Conservation (phyloP, 2,797 vertebrate genomes). For the Peromyscus attwateri region DNA sequence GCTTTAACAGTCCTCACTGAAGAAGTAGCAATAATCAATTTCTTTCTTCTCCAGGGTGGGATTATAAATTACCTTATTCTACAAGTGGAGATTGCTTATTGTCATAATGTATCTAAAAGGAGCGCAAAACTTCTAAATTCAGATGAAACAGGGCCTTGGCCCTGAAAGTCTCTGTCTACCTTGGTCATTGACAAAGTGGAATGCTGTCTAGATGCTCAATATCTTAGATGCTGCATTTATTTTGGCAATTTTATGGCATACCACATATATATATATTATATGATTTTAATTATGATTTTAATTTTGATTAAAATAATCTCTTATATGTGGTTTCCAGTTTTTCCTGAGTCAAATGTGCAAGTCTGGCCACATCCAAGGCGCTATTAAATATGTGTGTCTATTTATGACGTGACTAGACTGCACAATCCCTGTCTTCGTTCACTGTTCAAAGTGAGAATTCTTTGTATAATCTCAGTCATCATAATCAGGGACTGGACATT, state of each 20-base stretch:
- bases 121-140: background rate
- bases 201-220: conserved; percentile 4
- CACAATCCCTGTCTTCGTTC: background rate
- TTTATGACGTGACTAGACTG: conserved; percentile 16
- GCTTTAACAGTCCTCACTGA: conserved; percentile 43
- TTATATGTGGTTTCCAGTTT: background rate
- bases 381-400: background rate
- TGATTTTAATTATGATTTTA: background rate
- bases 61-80: conserved; percentile 26
- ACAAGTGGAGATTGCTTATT: background rate
- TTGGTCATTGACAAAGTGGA: background rate
- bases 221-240: background rate
- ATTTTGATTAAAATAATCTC: background rate
- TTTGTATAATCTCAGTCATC: background rate
- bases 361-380: background rate
- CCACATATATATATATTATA: background rate
- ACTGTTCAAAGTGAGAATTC: background rate
- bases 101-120: background rate
- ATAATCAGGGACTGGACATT: background rate
- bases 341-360: background rate
- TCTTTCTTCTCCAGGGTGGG: background rate
- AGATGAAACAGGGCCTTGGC: background rate
- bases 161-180: background rate
- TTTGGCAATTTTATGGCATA: conserved; percentile 33
- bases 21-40: background rate